Evolutionary conservation across 2,797 vertebrate species (phyloP), one percentile per base, ranked within the genome.

Genomic region (Phylloscopus collybita): DNA sequence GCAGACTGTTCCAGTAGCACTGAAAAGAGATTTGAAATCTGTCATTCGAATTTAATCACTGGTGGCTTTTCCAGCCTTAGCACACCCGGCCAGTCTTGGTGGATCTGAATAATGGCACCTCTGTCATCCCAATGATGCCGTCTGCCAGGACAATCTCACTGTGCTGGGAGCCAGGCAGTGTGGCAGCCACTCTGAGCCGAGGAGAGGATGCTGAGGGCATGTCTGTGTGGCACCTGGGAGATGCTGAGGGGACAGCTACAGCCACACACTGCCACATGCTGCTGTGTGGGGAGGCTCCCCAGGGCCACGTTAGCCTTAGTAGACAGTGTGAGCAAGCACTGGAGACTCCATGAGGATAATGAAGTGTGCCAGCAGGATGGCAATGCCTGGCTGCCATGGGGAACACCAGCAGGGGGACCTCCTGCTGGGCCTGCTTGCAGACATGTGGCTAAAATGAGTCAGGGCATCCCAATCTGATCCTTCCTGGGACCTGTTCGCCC

Each of bases 241-340:
- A 30, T 2, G 30, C 67, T 1, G 0, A 25, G 25, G 67, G 49
- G 14, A 6, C 20, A 2, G 59, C 56, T 22, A 0, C 20, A 11
- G 47, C 72, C 20, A 4, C 1, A 1, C 38, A 36, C 32, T 0
- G 0, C 42, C 0, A 0, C 16, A 5, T 1, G 3, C 51, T 62
- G 73, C 69, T 27, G 0, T 4, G 19, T 1, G 1, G 23, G 69
- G 42, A 79, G 49, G 22, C 79, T 91, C 11, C 6, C 56, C 2
- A 1, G 13, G 60, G 42, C 79, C 5, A 0, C 6, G 0, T 11
- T 54, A 26, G 34, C 64, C 71, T 64, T 30, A 30, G 60, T 0
- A 65, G 53, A 4, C 27, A 13, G 22, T 5, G 9, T 5, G 3
- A 40, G 20, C 49, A 44, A 60, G 44, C 0, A 0, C 32, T 69